Evolutionary conservation across 1,140 invertebrate genomes (phyloP).

Genomic region (Drosophila punjabiensis): DNA sequence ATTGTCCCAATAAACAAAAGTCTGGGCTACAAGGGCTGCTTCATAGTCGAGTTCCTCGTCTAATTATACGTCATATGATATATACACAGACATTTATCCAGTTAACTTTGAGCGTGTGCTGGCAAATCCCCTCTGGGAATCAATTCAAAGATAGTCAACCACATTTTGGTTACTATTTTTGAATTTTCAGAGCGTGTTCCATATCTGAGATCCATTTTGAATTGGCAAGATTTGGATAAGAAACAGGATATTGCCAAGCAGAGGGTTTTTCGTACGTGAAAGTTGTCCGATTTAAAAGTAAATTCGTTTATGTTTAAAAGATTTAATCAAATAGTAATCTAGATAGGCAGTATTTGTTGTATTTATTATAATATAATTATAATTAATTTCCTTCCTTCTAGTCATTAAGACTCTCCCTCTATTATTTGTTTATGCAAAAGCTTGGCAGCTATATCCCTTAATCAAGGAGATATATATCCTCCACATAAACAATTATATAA

Average conservation of each 20-base stretch:
- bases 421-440: slow-evolving; percentile 3
- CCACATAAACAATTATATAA: slow-evolving; percentile 44
- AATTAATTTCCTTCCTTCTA: neutral
- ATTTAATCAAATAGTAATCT: neutral
- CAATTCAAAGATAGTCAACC: neutral
- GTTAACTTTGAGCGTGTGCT: slow-evolving; percentile 13
- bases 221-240: slow-evolving; percentile 46
- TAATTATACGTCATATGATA: slow-evolving; percentile 56
- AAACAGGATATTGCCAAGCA: slow-evolving; percentile 19
- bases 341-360: neutral
- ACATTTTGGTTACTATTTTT: slow-evolving; percentile 15
- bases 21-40: slow-evolving; percentile 21
- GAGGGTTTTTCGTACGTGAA: neutral
- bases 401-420: neutral
- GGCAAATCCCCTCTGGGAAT: neutral
- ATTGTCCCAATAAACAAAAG: slow-evolving; percentile 57
- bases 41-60: slow-evolving; percentile 44
- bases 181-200: slow-evolving; percentile 21
- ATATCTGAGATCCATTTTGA: slow-evolving; percentile 40
- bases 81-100: slow-evolving; percentile 26
- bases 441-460: slow-evolving; percentile 14
- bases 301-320: neutral
- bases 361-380: neutral
- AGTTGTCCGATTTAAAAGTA: neutral
- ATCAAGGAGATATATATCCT: slow-evolving; percentile 17